phyloP scores from a whole-genome alignment of 2,113 vertebrate species.

The Vidua macroura region DNA sequence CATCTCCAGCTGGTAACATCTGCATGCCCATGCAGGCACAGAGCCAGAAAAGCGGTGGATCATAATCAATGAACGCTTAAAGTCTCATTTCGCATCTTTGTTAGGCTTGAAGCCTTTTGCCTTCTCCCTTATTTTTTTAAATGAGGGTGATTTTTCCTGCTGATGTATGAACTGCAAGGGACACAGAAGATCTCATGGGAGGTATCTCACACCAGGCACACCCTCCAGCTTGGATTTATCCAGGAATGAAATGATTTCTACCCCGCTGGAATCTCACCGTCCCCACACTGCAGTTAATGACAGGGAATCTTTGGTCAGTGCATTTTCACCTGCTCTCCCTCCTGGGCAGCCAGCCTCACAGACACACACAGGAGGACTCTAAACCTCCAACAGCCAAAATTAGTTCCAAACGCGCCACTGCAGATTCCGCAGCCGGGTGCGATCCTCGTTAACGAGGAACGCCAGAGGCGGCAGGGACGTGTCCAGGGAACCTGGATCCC shows the following conservation, averaged over 20 bases:
- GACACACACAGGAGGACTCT: neutral
- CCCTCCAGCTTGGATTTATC: neutral
- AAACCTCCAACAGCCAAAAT: neutral
- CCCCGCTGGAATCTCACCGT: neutral
- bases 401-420: neutral
- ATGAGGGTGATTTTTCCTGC: neutral
- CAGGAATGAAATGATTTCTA: neutral
- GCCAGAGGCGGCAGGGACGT: accelerated
- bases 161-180: neutral
- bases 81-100: neutral
- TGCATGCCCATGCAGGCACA: neutral
- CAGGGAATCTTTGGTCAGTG: neutral
- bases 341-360: neutral
- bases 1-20: neutral
- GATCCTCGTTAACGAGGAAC: accelerated
- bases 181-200: neutral
- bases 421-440: neutral
- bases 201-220: neutral
- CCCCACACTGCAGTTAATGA: neutral
- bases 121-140: neutral
- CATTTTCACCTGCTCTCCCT: neutral
- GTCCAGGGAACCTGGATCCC: neutral
- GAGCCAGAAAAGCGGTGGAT: neutral
- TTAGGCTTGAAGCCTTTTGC: neutral
- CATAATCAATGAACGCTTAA: neutral